Base-by-base conservation (phyloP, 2,113 vertebrate genomes). In the Bufo gargarizans region DNA sequence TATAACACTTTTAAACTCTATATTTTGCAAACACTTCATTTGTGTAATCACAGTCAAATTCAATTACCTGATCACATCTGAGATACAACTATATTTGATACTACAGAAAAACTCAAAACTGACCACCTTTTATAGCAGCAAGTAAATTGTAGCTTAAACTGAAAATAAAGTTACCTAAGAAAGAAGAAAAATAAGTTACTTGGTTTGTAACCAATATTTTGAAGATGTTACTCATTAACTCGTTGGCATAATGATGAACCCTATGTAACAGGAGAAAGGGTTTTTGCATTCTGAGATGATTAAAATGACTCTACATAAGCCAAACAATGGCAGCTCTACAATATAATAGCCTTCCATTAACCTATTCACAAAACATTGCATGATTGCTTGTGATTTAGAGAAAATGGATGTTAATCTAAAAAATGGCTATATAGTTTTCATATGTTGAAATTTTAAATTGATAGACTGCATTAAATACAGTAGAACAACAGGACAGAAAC, bases 261-360 rank as follows among this genome's bases (percentile, higher is more conserved):
- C 86, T 87, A 87, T 87, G 86, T 87, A 87, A 87, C 77, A 53
- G 47, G 86, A 87, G 86, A 87, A 87, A 87, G 76, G 77, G n/a
- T 22, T 71, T 43, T 49, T n/a, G 63, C 77, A 87, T 87, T 87
- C 45, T 77, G 19, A 65, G 63, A 80, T 87, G 86, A 87, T 87
- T 87, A 87, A 79, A 81, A 87, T 87, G 77, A 80, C 81, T 87
- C 63, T 58, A 87, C 77, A 67, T 87, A 87, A 87, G 86, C 86
- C 47, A 17, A 6, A 78, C 85, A 87, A 87, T 77, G 47, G 76
- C 43, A 87, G 53, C 50, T 80, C 50, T 71, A 71, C 47, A 20
- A 69, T 16, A 69, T 79, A 86, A 86, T 80, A 87, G 86, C 77
- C 50, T 80, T 80, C 77, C 86, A 71, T 87, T 80, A 87, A 79